Evolutionary conservation across 2,888 invertebrate species (phyloP), one percentile per base, ranked within the genome.

Genomic region (Caenorhabditis panamensis): DNA sequence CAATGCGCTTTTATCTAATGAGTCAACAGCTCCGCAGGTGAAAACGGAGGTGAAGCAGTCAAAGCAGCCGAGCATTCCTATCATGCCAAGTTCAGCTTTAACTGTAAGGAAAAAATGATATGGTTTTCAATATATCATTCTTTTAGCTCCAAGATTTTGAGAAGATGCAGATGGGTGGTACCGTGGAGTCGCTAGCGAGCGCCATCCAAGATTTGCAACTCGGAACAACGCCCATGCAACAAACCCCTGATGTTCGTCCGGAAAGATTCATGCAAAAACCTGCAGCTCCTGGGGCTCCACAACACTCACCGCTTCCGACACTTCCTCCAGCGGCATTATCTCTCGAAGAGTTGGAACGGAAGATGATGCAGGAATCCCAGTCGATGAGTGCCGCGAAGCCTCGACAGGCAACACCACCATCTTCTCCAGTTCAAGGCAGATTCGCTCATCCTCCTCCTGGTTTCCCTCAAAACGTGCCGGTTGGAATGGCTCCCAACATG

Each of bases 51-150:
- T 26, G 31, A 58, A 59, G 18, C 11, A 28, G 24, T 6, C 36
- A 26, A 58, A 59, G 18, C 11, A 28, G 16, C n/a, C 76, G n/a
- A 37, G n/a, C 1, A 76, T 82, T 22, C 82, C 80, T 13, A 54
- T 77, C 0, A 80, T 82, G 80, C 82, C 82, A 0, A 79, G 67
- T 16, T 58, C 73, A 5, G 82, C 72, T n/a, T 54, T 80, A 26
- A 79, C 67, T 26, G 79, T 79, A 51, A 26, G 44, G 6, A 28
- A 36, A 28, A 1, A 4, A 20, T 20, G 1, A 18, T 47, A 24
- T 11, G 9, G 18, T 54, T 63, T 1, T 41, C 8, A 41, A 53
- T 59, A n/a, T 26, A 31, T 49, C 5, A 49, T 37, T 37, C 68
- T 36, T 64, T 41, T 9, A 77, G 72, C 37, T 82, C 28, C 67